Evolutionary conservation across 2,888 invertebrate species (phyloP).

Genomic region (Morinoia aosen): DNA sequence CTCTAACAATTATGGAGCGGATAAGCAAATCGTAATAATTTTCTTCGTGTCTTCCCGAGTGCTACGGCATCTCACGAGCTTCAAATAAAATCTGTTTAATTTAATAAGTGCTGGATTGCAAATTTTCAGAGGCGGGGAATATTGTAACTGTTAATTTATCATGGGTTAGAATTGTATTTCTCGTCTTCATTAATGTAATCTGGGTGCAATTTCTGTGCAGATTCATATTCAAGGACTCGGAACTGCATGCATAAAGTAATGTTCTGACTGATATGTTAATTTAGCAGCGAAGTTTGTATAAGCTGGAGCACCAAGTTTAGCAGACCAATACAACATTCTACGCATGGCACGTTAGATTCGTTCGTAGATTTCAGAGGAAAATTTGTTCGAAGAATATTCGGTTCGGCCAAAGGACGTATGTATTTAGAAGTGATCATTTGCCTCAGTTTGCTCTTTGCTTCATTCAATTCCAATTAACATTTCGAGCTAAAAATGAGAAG

Average conservation of each 20-base stretch:
- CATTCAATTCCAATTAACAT: background rate
- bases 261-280: no score
- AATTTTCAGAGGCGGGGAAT: no score
- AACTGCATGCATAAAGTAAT: no score
- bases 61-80: background rate
- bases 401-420: background rate
- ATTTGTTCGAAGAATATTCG: background rate
- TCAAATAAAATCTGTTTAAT: background rate
- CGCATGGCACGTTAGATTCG: background rate
- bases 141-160: no score
- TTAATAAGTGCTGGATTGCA: background rate
- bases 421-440: background rate
- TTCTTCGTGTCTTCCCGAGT: background rate
- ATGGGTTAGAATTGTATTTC: no score
- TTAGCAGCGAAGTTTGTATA: background rate
- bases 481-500: background rate
- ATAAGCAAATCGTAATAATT: slow-evolving; percentile 3
- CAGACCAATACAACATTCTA: background rate
- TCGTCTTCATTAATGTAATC: no score
- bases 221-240: no score
- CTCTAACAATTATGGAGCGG: slow-evolving; percentile 17
- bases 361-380: background rate
- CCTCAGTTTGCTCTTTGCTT: background rate
- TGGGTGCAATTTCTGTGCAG: no score
- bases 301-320: background rate